A percentile compares a stretch with the other conserved stretches of the same genome.
Evolutionary conservation across 2,113 vertebrate genomes (phyloP).

Genomic region (Alligator sinensis): DNA sequence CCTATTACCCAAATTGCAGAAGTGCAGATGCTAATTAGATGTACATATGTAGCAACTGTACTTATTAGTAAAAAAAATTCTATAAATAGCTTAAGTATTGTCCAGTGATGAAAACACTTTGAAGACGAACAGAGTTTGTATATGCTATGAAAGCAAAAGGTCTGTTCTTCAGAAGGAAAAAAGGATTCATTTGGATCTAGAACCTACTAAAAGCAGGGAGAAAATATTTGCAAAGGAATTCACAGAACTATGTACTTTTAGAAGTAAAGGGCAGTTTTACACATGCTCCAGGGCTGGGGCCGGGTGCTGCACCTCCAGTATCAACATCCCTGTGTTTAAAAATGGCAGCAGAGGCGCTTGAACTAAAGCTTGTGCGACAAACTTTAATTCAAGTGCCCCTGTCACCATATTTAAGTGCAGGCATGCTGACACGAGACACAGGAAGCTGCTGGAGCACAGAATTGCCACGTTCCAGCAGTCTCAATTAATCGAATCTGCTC

Average conservation of each 20-base stretch:
- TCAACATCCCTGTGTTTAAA: too few species aligned
- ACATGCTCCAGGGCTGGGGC: too few species aligned
- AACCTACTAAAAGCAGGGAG: neutral
- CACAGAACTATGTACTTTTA: neutral
- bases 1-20: too few species aligned
- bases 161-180: neutral
- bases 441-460: too few species aligned
- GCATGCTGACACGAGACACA: too few species aligned
- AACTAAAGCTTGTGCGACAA: too few species aligned
- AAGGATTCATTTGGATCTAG: neutral
- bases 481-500: too few species aligned
- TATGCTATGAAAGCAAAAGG: neutral
- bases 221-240: neutral
- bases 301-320: too few species aligned
- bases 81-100: neutral
- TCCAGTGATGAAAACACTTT: neutral
- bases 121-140: neutral
- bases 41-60: accelerated
- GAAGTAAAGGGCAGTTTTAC: neutral
- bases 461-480: too few species aligned
- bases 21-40: accelerated
- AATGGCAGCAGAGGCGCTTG: too few species aligned
- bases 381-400: too few species aligned
- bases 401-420: too few species aligned
- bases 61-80: neutral